Evolutionary conservation across 92 coral and sea anemone species (phyloP), one percentile per base, ranked within the genome.

Genomic region (Epizoanthus scotinus): DNA sequence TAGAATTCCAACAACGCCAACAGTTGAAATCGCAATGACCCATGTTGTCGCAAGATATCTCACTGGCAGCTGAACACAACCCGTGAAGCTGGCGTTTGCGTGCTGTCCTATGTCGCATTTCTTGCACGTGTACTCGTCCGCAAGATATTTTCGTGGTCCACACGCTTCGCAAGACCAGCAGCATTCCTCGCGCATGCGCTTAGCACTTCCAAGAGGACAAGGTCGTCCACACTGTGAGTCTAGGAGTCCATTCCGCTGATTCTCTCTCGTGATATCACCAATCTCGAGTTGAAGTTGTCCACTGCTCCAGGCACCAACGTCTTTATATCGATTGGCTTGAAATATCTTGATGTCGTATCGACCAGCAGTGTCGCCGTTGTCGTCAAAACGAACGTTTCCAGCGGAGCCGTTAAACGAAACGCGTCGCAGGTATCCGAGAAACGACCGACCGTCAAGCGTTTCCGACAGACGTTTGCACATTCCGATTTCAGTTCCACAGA

Each of bases 131-230:
- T 69, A 82, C 20, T 89, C 84, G 78, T 91, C 82, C 20, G 82
- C 63, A 14, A 90, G 84, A 73, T 86, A 92, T 52, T 86, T 74
- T 75, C 72, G 81, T 12, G 66, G 60, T 49, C 75, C 77, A 68
- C 98, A 94, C 2, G 70, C 65, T 58, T 81, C 85, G 67, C 98
- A 94, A 8, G 89, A 70, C 94, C 94, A 94, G 86, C 98, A 94
- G 80, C 98, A 94, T 50, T 52, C 63, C 36, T 89, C 88, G 40
- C 84, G 89, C 69, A 65, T 71, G 55, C 83, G 90, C 82, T 71
- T 85, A n/a, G 74, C 61, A 56, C 81, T 70, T 15, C 86, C 91
- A 34, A 86, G 85, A 22, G 82, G 82, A 67, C 96, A 91, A 70
- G 89, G 87, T 54, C 42, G 62, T 19, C 96, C 93, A 68, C 96